phyloP scores from a whole-genome alignment of 2,888 invertebrate species.

The Idaea biselata region DNA sequence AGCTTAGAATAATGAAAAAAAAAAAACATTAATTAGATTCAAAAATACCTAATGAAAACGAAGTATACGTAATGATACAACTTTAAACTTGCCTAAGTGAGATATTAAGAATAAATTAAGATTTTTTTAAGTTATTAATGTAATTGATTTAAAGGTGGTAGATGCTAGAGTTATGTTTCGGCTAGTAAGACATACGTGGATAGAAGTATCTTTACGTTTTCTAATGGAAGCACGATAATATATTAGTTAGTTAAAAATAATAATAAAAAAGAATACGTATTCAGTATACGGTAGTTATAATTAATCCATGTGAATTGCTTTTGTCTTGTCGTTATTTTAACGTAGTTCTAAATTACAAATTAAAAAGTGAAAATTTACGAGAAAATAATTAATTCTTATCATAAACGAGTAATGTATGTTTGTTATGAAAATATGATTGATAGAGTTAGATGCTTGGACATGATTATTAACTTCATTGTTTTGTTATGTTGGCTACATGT shows the following conservation, averaged over 20 bases:
- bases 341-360: slow-evolving; percentile 20
- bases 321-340: slow-evolving; percentile 29
- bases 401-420: slow-evolving; percentile 5
- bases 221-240: slow-evolving; percentile 58
- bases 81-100: slow-evolving; percentile 81
- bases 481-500: not conserved
- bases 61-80: slow-evolving; percentile 80
- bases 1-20: slow-evolving; percentile 61
- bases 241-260: slow-evolving; percentile 63
- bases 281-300: slow-evolving; percentile 78
- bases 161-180: slow-evolving; percentile 71
- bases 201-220: slow-evolving; percentile 56
- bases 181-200: slow-evolving; percentile 75
- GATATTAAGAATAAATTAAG: slow-evolving; percentile 75
- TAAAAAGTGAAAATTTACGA: slow-evolving; percentile 16
- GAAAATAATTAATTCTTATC: slow-evolving; percentile 15
- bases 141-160: slow-evolving; percentile 75
- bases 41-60: slow-evolving; percentile 74
- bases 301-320: slow-evolving; percentile 47
- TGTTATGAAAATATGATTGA: slow-evolving; percentile 1
- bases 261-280: slow-evolving; percentile 68
- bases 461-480: slow-evolving; percentile 2
- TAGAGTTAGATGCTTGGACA: slow-evolving; percentile 4
- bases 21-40: slow-evolving; percentile 63
- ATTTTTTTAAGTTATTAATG: slow-evolving; percentile 73